phyloP scores from a whole-genome alignment of 1,140 invertebrate genomes.

The Drosophila malerkotliana region DNA sequence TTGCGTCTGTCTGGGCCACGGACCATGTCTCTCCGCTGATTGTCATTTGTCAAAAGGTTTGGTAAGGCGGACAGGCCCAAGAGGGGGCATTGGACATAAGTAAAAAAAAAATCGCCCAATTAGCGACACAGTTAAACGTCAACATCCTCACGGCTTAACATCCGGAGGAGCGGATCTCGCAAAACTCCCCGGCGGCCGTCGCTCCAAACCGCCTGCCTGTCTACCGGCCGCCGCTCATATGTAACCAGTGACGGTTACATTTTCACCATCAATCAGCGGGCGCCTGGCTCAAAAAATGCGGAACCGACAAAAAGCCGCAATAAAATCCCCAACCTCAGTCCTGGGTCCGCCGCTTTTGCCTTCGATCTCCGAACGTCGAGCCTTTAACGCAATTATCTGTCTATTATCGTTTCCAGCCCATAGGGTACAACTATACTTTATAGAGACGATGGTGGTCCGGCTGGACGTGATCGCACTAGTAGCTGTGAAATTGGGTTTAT shows the following conservation, averaged over 20 bases:
- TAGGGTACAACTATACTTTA: background rate
- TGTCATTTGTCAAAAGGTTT: slow-evolving; percentile 71
- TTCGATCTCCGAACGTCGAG: slow-evolving; percentile 33
- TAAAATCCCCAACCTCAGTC: slow-evolving; percentile 31
- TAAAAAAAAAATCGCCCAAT: slow-evolving; percentile 68
- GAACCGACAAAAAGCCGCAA: slow-evolving; percentile 56
- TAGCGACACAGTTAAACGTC: slow-evolving; percentile 80
- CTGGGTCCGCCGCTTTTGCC: slow-evolving; percentile 17
- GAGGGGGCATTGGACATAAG: background rate
- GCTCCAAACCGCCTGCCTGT: slow-evolving; percentile 2
- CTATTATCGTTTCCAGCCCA: slow-evolving; percentile 66
- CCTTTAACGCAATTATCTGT: slow-evolving; percentile 57
- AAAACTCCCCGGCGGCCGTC: background rate
- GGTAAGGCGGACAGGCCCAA: slow-evolving; percentile 20
- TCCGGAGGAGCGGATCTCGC: slow-evolving; percentile 54
- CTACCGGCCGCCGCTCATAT: slow-evolving; percentile 24
- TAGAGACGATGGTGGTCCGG: slow-evolving; percentile 18
- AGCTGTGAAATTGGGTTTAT: slow-evolving; percentile 78
- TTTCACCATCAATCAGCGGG: slow-evolving; percentile 68
- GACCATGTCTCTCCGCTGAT: slow-evolving; percentile 49
- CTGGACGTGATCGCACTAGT: slow-evolving; percentile 15
- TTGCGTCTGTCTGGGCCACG: slow-evolving; percentile 35
- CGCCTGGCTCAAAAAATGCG: slow-evolving; percentile 62
- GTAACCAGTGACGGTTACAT: slow-evolving; percentile 77
- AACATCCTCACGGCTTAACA: slow-evolving; percentile 78